phyloP scores from a whole-genome alignment of 2,888 invertebrate species.

The Rhingia rostrata region DNA sequence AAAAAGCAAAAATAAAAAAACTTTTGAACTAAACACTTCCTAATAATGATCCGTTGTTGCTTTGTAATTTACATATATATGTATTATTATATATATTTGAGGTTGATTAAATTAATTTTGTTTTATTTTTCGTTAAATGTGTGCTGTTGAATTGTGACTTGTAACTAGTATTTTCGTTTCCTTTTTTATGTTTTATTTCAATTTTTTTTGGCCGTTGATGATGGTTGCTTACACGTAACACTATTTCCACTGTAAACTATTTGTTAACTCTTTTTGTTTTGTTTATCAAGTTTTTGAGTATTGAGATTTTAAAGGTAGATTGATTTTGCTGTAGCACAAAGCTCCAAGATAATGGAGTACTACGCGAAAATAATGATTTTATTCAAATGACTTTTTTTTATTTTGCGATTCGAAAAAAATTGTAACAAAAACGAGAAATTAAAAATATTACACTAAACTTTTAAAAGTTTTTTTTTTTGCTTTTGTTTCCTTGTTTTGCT shows the following conservation, averaged over 20 bases:
- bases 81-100: conserved; percentile 53
- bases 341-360: conserved; percentile 53
- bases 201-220: conserved; percentile 61
- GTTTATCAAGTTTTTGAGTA: conserved; percentile 56
- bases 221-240: conserved; percentile 48
- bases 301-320: conserved; percentile 46
- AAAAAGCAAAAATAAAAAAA: conserved; percentile 40
- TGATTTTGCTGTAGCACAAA: conserved; percentile 45
- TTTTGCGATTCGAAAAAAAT: conserved; percentile 47
- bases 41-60: conserved; percentile 69
- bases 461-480: conserved; percentile 38
- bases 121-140: conserved; percentile 64
- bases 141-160: conserved; percentile 73
- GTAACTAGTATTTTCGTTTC: conserved; percentile 72
- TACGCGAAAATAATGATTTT: conserved; percentile 50
- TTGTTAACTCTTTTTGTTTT: conserved; percentile 37
- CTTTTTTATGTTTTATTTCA: conserved; percentile 36
- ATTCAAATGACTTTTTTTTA: conserved; percentile 41
- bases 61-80: conserved; percentile 58
- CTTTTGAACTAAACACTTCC: conserved; percentile 61
- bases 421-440: conserved; percentile 35
- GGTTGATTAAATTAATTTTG: conserved; percentile 58
- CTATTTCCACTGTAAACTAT: conserved; percentile 64
- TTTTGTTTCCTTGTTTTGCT: conserved; percentile 44
- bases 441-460: conserved; percentile 59